Evolutionary conservation across 2,888 invertebrate species (phyloP), one percentile per base, ranked within the genome.

Genomic region (Tenthredo livida): DNA sequence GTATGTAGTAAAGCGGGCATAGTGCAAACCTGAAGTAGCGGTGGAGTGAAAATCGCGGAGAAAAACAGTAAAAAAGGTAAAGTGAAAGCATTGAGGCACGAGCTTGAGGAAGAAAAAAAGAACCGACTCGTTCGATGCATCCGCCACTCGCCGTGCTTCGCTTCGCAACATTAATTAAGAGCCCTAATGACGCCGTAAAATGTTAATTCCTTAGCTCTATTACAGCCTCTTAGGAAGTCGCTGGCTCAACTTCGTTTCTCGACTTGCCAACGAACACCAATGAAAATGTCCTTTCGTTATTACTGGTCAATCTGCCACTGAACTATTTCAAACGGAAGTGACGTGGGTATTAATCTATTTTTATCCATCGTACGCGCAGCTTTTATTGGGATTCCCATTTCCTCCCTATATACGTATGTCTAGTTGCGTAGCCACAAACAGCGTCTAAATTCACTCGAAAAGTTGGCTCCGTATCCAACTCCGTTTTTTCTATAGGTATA

Each of bases 161-260:
- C 78, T 67, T 72, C 78, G 85, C 80, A 80, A 85, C 85, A 85
- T 85, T 85, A 85, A 85, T 85, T 85, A 82, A 85, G 85, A 85
- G 82, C 82, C 67, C 72, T 85, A 85, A 85, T 85, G 85, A 82
- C 85, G 85, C 78, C 82, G 85, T 85, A 85, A 85, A 85, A 85
- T 80, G 80, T 85, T 85, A 85, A 85, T 85, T 85, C 47, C 50
- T 6, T n/a, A 58, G 67, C 72, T 80, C 85, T 78, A 80, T 85
- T 85, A 85, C 70, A 82, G 85, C 67, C 70, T 83, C 83, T 83
- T 83, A 67, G 83, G 83, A 83, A 83, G 83, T 83, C 70, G 83
- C 70, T 70, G 83, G 17, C 83, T 43, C 12, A 10, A 15, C 67
- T 50, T 67, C 1, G 40, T 61, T 70, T 83, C 67, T 65, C 80